Evolutionary conservation across 1,140 invertebrate genomes (phyloP), one percentile per base, ranked within the genome.

Genomic region (Dryas iulia): DNA sequence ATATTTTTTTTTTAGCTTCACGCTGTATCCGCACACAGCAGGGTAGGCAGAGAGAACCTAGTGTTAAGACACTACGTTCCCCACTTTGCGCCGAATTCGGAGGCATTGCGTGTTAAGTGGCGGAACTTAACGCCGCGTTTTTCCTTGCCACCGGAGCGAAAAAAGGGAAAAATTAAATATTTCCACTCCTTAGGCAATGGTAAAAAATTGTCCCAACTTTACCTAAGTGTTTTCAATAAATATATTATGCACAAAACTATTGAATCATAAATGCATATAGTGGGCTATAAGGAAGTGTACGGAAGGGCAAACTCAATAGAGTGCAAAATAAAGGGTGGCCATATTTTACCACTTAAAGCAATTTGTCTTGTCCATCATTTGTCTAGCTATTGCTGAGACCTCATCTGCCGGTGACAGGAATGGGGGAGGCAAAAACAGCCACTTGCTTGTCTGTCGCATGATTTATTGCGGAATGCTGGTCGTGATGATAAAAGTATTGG

Each of bases 301-400:
- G 39, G 2, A 21, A 47, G 18, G 18, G 39, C 39, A 21, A 47
- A 47, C 31, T 66, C 33, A 21, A 66, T 66, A 58, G 28, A 47
- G 66, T 65, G 64, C 65, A 76, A 76, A 47, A 47, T 47, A 47
- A 47, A 74, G 57, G 70, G 56, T 65, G 57, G 47, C 72, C 72
- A 77, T 70, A 77, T 76, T 82, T 71, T 76, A 76, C 31, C 71
- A 69, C 67, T 70, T 72, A 47, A 47, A 69, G 72, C 71, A 78
- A 83, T 81, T 81, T 83, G 73, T 79, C 77, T 76, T 59, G 71
- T 74, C 67, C 66, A 74, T 83, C 78, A 79, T 83, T 81, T 79
- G 77, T 81, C 77, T 79, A 63, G 76, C 59, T 73, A 80, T 79
- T 74, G 72, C 70, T 77, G 78, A 73, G 76, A 73, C 39, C 39